A percentile compares a stretch with the other conserved stretches of the same genome.
Conservation (phyloP, 2,113 vertebrate species). For the Prunella himalayana region DNA sequence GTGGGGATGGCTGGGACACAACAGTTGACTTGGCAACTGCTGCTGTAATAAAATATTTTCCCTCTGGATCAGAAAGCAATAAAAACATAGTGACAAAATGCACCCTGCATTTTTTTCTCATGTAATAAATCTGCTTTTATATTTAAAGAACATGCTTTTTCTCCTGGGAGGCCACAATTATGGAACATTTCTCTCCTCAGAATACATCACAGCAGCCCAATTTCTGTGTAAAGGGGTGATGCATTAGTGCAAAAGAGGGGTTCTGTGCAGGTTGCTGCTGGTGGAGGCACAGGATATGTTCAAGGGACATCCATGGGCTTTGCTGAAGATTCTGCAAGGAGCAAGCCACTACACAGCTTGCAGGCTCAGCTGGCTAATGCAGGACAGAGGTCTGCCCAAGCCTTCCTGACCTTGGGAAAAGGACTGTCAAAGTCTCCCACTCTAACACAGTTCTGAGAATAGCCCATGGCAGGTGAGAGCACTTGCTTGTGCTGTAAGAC, state of each 20-base stretch:
- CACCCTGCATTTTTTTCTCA: slow-evolving; percentile 1
- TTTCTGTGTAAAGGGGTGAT: neutral
- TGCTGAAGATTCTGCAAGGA: neutral
- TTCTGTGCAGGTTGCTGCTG: neutral
- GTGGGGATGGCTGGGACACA: neutral
- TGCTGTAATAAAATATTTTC: neutral
- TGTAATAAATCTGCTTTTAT: slow-evolving; percentile 10
- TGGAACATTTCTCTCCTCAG: neutral
- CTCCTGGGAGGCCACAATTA: neutral
- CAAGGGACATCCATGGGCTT: neutral
- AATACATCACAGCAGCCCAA: neutral
- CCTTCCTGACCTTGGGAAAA: neutral
- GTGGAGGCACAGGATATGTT: neutral
- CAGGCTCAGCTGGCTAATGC: neutral
- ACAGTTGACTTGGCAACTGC: neutral
- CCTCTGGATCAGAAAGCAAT: neutral
- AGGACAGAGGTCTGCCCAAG: neutral
- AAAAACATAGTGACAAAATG: slow-evolving; percentile 13
- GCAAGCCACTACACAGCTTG: fast-evolving
- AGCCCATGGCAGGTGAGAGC: neutral
- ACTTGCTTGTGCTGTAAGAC: neutral
- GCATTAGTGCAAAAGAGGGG: neutral
- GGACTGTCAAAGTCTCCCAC: neutral
- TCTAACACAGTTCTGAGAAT: fast-evolving
- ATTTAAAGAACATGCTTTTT: neutral